Evolutionary conservation across 2,797 vertebrate genomes (phyloP), one percentile per base, ranked within the genome.

Genomic region (Helarctos malayanus): DNA sequence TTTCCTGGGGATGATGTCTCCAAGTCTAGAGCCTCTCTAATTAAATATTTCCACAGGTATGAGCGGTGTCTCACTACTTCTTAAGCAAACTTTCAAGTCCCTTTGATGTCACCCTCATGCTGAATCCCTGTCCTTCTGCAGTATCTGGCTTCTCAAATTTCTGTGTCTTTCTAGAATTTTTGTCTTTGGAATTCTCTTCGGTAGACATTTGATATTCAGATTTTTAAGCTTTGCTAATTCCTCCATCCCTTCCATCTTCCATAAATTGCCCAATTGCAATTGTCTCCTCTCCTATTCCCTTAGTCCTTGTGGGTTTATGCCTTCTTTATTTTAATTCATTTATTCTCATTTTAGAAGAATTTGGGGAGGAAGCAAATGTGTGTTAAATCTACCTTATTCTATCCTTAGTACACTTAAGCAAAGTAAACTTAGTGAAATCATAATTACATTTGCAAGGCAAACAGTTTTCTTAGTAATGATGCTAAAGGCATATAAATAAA

Each of bases 341-440:
- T 91, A 91, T 15, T 85, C 49, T 95, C 38, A 84, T 76, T 63
- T 97, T 79, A 93, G 56, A 95, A 82, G 73, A 89, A 65, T 89
- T 80, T 76, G 29, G 47, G 59, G 38, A 97, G 49, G 47, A 95
- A 93, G 56, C 32, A 87, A 96, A 75, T 68, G 16, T 57, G 38
- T 89, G 8, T 65, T 73, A 83, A 95, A 93, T 79, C 27, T 10
- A 84, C 27, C 59, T 81, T 87, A 23, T 83, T 93, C 45, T 75
- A 91, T 56, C 21, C 32, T 85, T 91, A 89, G 61, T n/a, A 81
- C 9, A 91, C 38, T 95, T 68, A 94, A 90, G 41, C 25, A 85
- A 78, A n/a, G 68, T 71, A 91, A 94, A 81, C n/a, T 57, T 89
- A 54, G 79, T 81, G 13, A 92, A 96, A 96, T 79, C 35, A 86